Evolutionary conservation across 2,113 vertebrate genomes (phyloP).

Genomic region (Dasyprocta punctata): DNA sequence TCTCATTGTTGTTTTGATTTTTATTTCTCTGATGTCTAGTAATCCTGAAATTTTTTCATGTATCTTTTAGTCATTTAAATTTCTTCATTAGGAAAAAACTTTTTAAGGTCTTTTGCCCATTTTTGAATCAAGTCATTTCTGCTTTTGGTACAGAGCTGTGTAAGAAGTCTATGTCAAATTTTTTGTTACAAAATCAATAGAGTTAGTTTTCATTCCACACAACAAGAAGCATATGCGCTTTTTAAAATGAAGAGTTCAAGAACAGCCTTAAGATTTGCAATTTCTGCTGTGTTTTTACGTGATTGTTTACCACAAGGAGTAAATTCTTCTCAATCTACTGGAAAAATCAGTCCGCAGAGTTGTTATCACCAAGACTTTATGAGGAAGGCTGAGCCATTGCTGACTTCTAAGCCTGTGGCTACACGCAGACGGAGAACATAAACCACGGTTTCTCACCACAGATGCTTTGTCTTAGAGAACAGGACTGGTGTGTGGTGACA

Average conservation of each 20-base stretch:
- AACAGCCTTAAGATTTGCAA: not conserved
- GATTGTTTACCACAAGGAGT: not conserved
- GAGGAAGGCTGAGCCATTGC: not conserved
- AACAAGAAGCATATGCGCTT: not conserved
- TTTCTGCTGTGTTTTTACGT: not conserved
- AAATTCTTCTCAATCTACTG: conserved; percentile 28
- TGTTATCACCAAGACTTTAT: not conserved
- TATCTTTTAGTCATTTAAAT: not conserved
- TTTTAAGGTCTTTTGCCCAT: not conserved
- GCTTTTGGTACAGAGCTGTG: not conserved
- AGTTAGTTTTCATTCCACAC: not conserved
- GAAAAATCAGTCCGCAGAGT: not conserved
- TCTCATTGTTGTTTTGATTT: not conserved
- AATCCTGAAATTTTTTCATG: not conserved
- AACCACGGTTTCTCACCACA: too few species aligned
- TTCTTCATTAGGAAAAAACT: not conserved
- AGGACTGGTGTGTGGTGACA: conserved; percentile 14
- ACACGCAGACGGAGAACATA: not conserved
- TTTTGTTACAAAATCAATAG: not conserved
- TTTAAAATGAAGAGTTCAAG: conserved; percentile 25
- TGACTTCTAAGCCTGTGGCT: not conserved
- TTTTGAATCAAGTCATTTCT: not conserved
- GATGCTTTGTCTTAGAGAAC: conserved; percentile 35
- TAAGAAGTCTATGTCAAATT: not conserved
- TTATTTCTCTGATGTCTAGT: not conserved